Conservation (phyloP, 2,797 vertebrate genomes). For the Emys orbicularis region DNA sequence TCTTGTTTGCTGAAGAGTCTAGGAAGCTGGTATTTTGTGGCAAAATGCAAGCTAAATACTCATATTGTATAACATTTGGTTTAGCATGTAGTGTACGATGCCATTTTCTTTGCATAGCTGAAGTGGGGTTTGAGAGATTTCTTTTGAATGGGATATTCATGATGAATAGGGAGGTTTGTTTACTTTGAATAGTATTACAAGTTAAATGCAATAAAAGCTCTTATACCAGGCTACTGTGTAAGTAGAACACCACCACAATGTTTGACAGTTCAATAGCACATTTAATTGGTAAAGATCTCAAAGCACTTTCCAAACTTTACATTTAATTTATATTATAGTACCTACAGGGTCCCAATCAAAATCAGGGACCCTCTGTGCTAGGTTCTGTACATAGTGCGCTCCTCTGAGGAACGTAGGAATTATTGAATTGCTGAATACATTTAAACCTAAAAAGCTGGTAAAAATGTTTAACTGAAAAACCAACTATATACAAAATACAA, state of each 20-base stretch:
- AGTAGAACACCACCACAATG: neutral
- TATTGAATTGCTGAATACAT: neutral
- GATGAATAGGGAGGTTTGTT: neutral
- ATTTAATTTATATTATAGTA: neutral
- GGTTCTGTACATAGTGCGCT: neutral
- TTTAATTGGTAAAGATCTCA: neutral
- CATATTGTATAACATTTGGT: neutral
- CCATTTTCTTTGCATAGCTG: neutral
- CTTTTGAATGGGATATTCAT: neutral
- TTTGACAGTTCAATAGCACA: neutral
- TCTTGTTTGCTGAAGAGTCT: rapidly evolving
- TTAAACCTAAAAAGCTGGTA: neutral
- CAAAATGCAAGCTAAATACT: neutral
- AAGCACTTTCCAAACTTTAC: neutral
- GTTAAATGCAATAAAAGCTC: neutral
- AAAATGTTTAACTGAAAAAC: neutral
- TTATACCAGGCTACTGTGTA: neutral
- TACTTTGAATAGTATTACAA: neutral
- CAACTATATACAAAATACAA: neutral
- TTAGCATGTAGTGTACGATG: neutral
- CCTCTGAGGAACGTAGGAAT: neutral
- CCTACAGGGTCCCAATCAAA: neutral
- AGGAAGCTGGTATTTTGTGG: neutral
- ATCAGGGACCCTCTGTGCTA: rapidly evolving
- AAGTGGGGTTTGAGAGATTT: rapidly evolving